Percentiles rank a stretch among this genome's conserved stretches.
phyloP scores from a whole-genome alignment of 2,797 vertebrate genomes.

The Percopsis omiscomaycus region DNA sequence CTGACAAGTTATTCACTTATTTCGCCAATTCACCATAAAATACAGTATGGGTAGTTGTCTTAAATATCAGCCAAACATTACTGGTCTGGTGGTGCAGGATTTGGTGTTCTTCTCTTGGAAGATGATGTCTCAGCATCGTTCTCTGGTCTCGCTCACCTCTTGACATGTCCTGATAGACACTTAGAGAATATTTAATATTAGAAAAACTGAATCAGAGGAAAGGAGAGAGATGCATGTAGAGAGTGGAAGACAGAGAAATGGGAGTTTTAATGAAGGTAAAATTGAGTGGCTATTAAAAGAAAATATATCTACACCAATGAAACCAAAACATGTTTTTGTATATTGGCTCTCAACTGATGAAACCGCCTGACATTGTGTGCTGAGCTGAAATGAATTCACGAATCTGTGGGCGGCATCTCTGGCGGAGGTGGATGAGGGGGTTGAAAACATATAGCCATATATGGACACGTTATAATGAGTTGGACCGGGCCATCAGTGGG shows the following conservation, averaged over 20 bases:
- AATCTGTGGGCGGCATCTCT: slow-evolving; percentile 48
- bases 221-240: slow-evolving; percentile 8
- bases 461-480: slow-evolving; percentile 70
- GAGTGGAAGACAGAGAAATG: slow-evolving; percentile 12
- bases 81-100: slow-evolving; percentile 7
- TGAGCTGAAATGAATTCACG: slow-evolving; percentile 56
- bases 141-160: slow-evolving; percentile 1
- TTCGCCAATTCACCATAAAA: not conserved
- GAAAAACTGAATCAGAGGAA: not conserved
- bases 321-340: slow-evolving; percentile 33
- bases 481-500: slow-evolving; percentile 63
- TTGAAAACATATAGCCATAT: slow-evolving; percentile 54
- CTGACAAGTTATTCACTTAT: not conserved
- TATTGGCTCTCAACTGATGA: slow-evolving; percentile 52
- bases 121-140: slow-evolving; percentile 3
- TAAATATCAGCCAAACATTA: slow-evolving; percentile 11
- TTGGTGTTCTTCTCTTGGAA: slow-evolving; percentile 4
- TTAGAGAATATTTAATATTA: not conserved
- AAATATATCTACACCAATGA: slow-evolving; percentile 7
- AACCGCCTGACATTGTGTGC: slow-evolving; percentile 52
- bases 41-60: slow-evolving; percentile 7
- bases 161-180: slow-evolving; percentile 1
- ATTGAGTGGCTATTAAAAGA: too few relatives aligned
- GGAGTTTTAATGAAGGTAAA: too few relatives aligned
- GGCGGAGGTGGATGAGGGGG: slow-evolving; percentile 37